These are phyloP conservation scores for Hirtodrosophila histrioides DNA, from an alignment of 2,888 invertebrate genomes.

Conservation along the genomic window DNA sequence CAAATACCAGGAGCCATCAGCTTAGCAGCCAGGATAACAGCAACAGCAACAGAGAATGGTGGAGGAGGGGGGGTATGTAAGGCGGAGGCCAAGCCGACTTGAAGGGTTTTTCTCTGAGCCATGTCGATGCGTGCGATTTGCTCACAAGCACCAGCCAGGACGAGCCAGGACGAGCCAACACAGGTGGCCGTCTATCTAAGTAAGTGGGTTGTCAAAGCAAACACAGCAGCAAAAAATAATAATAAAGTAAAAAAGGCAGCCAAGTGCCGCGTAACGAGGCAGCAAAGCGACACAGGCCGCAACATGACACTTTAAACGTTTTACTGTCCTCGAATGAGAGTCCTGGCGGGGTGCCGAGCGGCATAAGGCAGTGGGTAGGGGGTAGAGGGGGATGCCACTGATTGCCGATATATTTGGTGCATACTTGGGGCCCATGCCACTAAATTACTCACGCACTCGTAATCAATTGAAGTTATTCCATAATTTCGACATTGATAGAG, in stretches of 20 bases:
- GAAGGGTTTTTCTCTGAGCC: slow-evolving; percentile 56
- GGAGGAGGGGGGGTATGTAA: not conserved
- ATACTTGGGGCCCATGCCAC: slow-evolving; percentile 13
- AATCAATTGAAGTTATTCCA: slow-evolving; percentile 78
- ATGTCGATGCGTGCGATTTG: slow-evolving; percentile 79
- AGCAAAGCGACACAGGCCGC: slow-evolving; percentile 57
- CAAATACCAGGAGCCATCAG: slow-evolving; percentile 70
- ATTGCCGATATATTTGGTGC: slow-evolving; percentile 40
- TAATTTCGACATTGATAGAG: slow-evolving; percentile 75
- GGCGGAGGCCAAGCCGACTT: slow-evolving; percentile 41
- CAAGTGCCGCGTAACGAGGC: slow-evolving; percentile 56
- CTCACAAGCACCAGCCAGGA: slow-evolving; percentile 17
- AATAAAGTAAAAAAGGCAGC: slow-evolving; percentile 62
- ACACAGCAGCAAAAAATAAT: slow-evolving; percentile 56
- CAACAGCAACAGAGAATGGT: not conserved
- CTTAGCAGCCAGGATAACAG: slow-evolving; percentile 70
- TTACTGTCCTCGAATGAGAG: slow-evolving; percentile 53
- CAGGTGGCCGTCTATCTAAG: slow-evolving; percentile 54
- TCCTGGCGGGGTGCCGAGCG: not conserved
- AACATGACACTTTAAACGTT: slow-evolving; percentile 75
- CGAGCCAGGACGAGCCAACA: slow-evolving; percentile 35
- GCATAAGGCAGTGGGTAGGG: not conserved
- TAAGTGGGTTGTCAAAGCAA: slow-evolving; percentile 80
- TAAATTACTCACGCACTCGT: slow-evolving; percentile 65
- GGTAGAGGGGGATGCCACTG: slow-evolving; percentile 34